Evolutionary conservation across 2,113 vertebrate genomes (phyloP).

Genomic region (Sander lucioperca): DNA sequence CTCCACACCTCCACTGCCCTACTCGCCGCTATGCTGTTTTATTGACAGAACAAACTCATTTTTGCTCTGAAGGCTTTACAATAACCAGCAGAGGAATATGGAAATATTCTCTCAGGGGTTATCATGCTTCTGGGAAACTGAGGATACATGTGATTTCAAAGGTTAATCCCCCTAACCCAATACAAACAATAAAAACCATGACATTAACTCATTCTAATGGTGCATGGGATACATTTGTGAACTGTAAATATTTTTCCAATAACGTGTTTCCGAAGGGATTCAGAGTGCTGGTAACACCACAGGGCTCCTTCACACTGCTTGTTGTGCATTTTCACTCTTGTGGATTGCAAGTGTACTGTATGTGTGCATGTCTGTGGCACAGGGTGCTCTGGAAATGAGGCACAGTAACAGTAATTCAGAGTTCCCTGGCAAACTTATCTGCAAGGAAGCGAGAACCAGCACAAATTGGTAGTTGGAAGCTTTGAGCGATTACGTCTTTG

Average conservation of each 20-base stretch:
- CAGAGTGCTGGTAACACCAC: too few relatives aligned
- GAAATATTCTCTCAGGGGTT: slow-evolving; percentile 23
- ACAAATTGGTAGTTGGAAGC: slow-evolving; percentile 73
- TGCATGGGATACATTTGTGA: background rate
- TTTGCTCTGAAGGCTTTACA: slow-evolving; percentile 51
- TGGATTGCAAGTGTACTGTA: slow-evolving; percentile 1
- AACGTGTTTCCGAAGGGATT: background rate
- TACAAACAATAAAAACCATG: slow-evolving; percentile 4
- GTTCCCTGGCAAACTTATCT: slow-evolving; percentile 59
- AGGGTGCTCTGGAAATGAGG: slow-evolving; percentile 38
- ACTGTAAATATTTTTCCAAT: slow-evolving; percentile 15
- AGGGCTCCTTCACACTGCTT: background rate
- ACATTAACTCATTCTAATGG: background rate
- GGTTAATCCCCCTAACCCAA: slow-evolving; percentile 2
- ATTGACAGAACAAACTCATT: slow-evolving; percentile 66
- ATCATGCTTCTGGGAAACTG: background rate
- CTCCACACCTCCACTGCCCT: slow-evolving; percentile 38
- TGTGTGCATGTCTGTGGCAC: background rate
- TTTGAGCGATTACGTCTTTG: slow-evolving; percentile 79
- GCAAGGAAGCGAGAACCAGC: slow-evolving; percentile 52
- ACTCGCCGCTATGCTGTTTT: slow-evolving; percentile 42
- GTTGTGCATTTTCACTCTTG: background rate
- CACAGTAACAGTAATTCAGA: slow-evolving; percentile 62
- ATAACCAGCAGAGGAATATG: slow-evolving; percentile 39
- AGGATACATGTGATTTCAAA: slow-evolving; percentile 20